phyloP scores from a whole-genome alignment of 2,888 invertebrate species.

The Pocota personata region DNA sequence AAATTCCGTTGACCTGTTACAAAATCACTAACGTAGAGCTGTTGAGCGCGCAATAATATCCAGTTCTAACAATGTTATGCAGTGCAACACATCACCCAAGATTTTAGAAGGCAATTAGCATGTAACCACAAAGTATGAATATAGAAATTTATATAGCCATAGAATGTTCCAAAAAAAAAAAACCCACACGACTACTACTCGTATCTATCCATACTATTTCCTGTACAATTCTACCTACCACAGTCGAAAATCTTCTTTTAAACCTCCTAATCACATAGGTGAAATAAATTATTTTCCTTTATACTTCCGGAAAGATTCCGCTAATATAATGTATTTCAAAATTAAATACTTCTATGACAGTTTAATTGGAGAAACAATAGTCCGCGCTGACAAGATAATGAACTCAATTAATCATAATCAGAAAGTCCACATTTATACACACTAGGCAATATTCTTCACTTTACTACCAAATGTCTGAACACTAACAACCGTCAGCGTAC shows the following conservation, averaged over 20 bases:
- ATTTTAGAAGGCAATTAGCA: background rate
- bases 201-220: too few relatives aligned
- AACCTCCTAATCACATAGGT: background rate
- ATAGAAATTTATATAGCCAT: background rate
- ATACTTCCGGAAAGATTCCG: slow-evolving; percentile 31
- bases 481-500: slow-evolving; percentile 3
- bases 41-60: background rate
- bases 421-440: slow-evolving; percentile 4
- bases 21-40: background rate
- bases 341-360: slow-evolving; percentile 17
- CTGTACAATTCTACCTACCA: background rate
- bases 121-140: background rate
- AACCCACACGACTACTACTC: background rate
- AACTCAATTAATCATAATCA: slow-evolving; percentile 57
- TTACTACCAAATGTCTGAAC: background rate
- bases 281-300: background rate
- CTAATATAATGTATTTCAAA: slow-evolving; percentile 12
- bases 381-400: slow-evolving; percentile 58
- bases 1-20: too few relatives aligned
- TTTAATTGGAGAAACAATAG: slow-evolving; percentile 41
- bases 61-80: background rate
- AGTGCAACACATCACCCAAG: background rate
- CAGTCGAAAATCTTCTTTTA: background rate
- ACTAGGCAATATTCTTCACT: background rate
- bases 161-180: background rate